Evolutionary conservation across 2,113 vertebrate genomes (phyloP).

Genomic region (Mirza zaza): DNA sequence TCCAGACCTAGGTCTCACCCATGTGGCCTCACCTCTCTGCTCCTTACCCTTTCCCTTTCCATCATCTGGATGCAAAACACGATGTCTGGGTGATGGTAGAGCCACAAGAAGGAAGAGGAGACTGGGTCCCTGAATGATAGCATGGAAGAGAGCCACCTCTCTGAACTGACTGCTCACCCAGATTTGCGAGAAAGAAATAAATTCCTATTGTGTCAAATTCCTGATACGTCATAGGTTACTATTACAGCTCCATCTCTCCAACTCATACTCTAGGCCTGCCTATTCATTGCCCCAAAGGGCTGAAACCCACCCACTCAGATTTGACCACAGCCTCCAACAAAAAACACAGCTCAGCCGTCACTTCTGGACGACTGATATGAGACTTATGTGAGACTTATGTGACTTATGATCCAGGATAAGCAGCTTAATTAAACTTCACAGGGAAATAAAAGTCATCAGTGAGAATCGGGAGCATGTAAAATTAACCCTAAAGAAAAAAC

Average conservation of each 20-base stretch:
- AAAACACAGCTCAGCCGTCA: neutral
- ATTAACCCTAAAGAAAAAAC: neutral
- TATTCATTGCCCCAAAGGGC: too few relatives aligned
- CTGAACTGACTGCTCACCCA: neutral
- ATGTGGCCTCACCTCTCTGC: rapidly evolving
- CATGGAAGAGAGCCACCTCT: neutral
- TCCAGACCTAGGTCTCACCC: neutral
- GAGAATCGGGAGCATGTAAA: neutral
- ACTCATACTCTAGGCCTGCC: neutral
- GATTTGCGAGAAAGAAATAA: neutral
- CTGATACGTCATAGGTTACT: too few relatives aligned
- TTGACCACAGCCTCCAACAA: neutral
- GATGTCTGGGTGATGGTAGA: neutral
- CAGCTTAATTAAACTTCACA: neutral
- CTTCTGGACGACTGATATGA: neutral
- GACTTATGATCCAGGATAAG: neutral
- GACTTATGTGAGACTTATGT: too few relatives aligned
- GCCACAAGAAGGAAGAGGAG: neutral
- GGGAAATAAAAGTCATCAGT: neutral
- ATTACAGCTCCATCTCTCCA: neutral
- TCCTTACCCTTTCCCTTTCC: rapidly evolving
- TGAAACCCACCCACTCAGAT: neutral
- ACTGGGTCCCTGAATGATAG: neutral
- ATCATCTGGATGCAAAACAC: neutral
- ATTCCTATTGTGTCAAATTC: neutral